phyloP scores from a whole-genome alignment of 2,888 invertebrate genomes.

The Trisateles emortualis region DNA sequence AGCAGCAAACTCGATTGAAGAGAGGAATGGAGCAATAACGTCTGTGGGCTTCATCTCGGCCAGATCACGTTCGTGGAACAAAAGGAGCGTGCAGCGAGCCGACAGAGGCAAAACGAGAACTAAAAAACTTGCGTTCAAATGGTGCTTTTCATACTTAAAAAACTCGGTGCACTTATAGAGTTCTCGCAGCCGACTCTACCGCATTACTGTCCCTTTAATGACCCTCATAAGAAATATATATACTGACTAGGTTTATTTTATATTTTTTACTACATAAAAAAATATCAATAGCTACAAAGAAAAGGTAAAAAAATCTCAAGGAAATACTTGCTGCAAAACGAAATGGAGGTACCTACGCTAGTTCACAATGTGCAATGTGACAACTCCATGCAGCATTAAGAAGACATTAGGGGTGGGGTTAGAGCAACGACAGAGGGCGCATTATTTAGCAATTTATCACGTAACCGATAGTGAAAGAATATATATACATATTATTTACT shows the following conservation, averaged over 20 bases:
- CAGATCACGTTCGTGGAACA: constrained; percentile 84
- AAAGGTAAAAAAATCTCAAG: constrained; percentile 49
- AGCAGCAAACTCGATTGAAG: constrained; percentile 76
- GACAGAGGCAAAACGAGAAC: constrained; percentile 68
- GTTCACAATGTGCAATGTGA: constrained; percentile 79
- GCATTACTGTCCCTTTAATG: constrained; percentile 53
- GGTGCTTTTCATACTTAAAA: constrained; percentile 80
- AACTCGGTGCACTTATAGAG: constrained; percentile 69
- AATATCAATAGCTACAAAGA: constrained; percentile 21
- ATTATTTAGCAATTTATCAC: constrained; percentile 81
- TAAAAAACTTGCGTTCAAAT: constrained; percentile 78
- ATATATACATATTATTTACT: constrained; percentile 42
- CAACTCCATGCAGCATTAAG: constrained; percentile 83
- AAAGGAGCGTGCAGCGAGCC: constrained; percentile 75
- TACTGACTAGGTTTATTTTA: neutral
- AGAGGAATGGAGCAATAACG: constrained; percentile 75
- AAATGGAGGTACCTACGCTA: constrained; percentile 64
- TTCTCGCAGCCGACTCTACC: constrained; percentile 55
- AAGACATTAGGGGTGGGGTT: constrained; percentile 79
- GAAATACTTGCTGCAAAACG: constrained; percentile 51
- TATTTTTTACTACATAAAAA: neutral
- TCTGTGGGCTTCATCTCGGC: constrained; percentile 78
- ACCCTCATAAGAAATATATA: constrained; percentile 37
- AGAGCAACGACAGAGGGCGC: constrained; percentile 67
- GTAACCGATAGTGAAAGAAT: constrained; percentile 63